Evolutionary conservation across 2,888 invertebrate species (phyloP), one percentile per base, ranked within the genome.

Genomic region (Candidula unifasciata): DNA sequence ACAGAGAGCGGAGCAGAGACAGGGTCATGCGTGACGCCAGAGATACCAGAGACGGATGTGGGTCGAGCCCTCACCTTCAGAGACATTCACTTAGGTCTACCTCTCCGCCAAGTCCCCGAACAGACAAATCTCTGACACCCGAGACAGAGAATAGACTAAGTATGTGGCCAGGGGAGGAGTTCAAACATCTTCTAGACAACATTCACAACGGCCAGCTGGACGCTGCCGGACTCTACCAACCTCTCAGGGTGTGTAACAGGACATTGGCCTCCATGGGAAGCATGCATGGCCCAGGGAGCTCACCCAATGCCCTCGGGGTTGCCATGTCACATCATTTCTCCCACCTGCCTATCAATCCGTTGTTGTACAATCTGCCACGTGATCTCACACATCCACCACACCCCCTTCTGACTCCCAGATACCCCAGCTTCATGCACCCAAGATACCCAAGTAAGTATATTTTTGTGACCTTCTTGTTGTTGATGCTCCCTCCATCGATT

Each of bases 401-500:
- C 76, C 85, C 85, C 21, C 82, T 87, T 5, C 82, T 87, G 73
- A 78, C 85, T 8, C 83, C 87, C 24, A 66, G 87, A 33, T 87
- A 87, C 80, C 86, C 87, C 8, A 86, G 87, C 10, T 85, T 87
- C 85, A 83, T 87, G 44, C 87, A 87, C 74, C 80, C 83, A n/a
- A 68, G 87, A 76, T 87, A 87, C 68, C 87, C 86, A 30, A 74
- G 87, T 87, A 76, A 87, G 87, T 86, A 71, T 27, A n/a, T 5
- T 8, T 6, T 37, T 21, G 3, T 60, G 60, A 16, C 18, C 2
- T 30, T 52, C 5, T 44, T 5, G 27, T 13, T 60, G 37, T 21
- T 37, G n/a, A n/a, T n/a, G n/a, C n/a, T n/a, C n/a, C 44, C 44
- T 0, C 44, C 13, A 44, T 21, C n/a, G n/a, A 10, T 76, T 24